Evolutionary conservation across 1,140 invertebrate genomes (phyloP), one percentile per base, ranked within the genome.

Genomic region (Leptinotarsa texana): DNA sequence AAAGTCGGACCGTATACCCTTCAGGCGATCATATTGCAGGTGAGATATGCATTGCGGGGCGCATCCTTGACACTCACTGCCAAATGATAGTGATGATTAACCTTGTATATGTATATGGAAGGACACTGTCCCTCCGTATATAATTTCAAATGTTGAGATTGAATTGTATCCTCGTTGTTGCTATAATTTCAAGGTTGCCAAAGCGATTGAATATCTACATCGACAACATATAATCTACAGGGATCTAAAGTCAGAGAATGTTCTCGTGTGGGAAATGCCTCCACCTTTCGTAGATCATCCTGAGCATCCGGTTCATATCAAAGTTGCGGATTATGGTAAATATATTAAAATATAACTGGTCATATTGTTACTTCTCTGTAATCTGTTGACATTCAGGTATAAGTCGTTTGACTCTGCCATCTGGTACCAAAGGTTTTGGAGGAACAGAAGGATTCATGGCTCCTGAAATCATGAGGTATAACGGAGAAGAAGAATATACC

Each of bases 361-460:
- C 17, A n/a, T 13, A 62, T 62, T 62, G 33, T 42, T 11, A 42
- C 33, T 42, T 11, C 0, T 3, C 33, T 42, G 33, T 2, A 42
- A 42, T 42, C 33, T 42, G 33, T 42, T 42, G 33, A 11, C 33
- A 11, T 80, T 27, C 77, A 91, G 91, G 93, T 17, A 98, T 98
- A 76, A 98, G 96, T 82, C 88, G 97, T 27, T 86, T 95, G 69
- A 94, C 95, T 1, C 87, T 94, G 70, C 94, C 96, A 13, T 95
- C 95, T 17, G 95, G 96, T 21, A 96, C 96, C 0, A 99, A 99
- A 86, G 98, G 98, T 6, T 99, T 98, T 88, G 98, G 97, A 13
- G 98, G 96, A 1, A 97, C 96, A 0, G 95, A 97, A 85, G 96
- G 97, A 1, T 99, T 99, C 84, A 99, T 99, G 95, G 98, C 98